phyloP scores from a whole-genome alignment of 2,113 vertebrate species.

The Dicrurus megarhynchus region DNA sequence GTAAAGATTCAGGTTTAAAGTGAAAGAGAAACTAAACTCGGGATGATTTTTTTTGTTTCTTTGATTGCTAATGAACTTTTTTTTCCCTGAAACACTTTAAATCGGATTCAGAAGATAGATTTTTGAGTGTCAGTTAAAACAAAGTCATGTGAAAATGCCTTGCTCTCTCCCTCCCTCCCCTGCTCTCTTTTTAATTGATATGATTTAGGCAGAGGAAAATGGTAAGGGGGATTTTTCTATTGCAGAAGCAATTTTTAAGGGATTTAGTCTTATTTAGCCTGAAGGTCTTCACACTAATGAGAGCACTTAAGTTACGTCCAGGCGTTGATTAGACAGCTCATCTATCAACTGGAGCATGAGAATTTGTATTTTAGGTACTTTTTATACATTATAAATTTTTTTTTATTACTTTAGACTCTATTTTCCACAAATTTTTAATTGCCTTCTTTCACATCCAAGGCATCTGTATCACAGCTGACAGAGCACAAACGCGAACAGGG shows the following conservation, averaged over 20 bases:
- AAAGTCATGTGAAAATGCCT: slow-evolving; percentile 67
- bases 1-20: slow-evolving; percentile 28
- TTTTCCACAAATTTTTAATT: slow-evolving; percentile 60
- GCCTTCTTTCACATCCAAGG: not conserved
- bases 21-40: slow-evolving; percentile 52
- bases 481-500: not conserved
- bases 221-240: slow-evolving; percentile 67
- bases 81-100: slow-evolving; percentile 55
- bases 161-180: not conserved
- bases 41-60: slow-evolving; percentile 33
- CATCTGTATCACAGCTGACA: not conserved
- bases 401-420: slow-evolving; percentile 29
- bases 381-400: slow-evolving; percentile 55
- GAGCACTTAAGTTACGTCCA: slow-evolving; percentile 81
- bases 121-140: slow-evolving; percentile 64
- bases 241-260: slow-evolving; percentile 80
- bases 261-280: slow-evolving; percentile 81
- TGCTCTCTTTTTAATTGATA: slow-evolving; percentile 59
- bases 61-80: slow-evolving; percentile 61
- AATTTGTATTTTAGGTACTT: slow-evolving; percentile 71
- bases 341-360: slow-evolving; percentile 78
- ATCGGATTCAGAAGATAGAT: slow-evolving; percentile 54
- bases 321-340: slow-evolving; percentile 80
- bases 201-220: slow-evolving; percentile 70
- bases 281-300: slow-evolving; percentile 82